A percentile compares a stretch with the other conserved stretches of the same genome.
Evolutionary conservation across 1,140 invertebrate genomes (phyloP).

Genomic region (Bombus pyrosoma): DNA sequence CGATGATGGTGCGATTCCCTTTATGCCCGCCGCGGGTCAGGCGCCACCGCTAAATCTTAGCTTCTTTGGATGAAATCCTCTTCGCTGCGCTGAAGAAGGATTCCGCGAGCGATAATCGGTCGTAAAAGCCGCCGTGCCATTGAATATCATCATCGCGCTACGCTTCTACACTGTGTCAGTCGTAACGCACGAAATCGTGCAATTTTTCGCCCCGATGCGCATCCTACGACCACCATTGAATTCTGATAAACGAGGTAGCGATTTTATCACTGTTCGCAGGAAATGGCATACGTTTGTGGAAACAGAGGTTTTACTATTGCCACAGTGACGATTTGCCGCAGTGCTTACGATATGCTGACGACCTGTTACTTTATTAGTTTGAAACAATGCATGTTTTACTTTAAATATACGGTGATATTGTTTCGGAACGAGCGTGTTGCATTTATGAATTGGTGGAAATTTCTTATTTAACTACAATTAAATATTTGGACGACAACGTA

Average conservation of each 20-base stretch:
- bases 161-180: slow-evolving; percentile 56
- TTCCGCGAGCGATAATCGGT: slow-evolving; percentile 77
- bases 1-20: slow-evolving; percentile 72
- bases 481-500: not conserved
- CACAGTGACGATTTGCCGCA: not conserved
- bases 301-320: not conserved
- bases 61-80: slow-evolving; percentile 69
- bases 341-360: no score
- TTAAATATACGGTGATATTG: not conserved
- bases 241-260: slow-evolving; percentile 34
- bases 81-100: slow-evolving; percentile 52
- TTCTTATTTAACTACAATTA: not conserved
- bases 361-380: not conserved
- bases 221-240: slow-evolving; percentile 20
- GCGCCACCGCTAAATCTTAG: slow-evolving; percentile 70
- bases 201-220: slow-evolving; percentile 52
- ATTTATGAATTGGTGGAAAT: not conserved
- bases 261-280: slow-evolving; percentile 44
- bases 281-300: slow-evolving; percentile 2
- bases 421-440: not conserved
- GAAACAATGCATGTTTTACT: not conserved
- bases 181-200: slow-evolving; percentile 36
- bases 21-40: slow-evolving; percentile 63
- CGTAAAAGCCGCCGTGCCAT: slow-evolving; percentile 75
- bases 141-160: slow-evolving; percentile 50